Evolutionary conservation across 2,888 invertebrate genomes (phyloP).

Genomic region (Hypolimnas misippus): DNA sequence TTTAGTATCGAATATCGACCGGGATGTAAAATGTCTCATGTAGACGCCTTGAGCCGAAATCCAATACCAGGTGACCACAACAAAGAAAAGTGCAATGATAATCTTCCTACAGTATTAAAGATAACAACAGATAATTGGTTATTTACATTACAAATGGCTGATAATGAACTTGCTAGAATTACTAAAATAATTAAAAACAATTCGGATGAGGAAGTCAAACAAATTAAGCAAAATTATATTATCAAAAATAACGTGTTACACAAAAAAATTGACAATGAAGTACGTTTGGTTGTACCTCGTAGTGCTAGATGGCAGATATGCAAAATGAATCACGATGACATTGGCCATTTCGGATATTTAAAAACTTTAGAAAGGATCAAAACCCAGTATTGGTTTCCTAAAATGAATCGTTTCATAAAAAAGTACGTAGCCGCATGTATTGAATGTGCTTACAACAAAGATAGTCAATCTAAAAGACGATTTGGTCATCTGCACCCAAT

Average conservation of each 20-base stretch:
- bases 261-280: conserved; percentile 29
- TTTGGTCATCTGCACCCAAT: conserved; percentile 59
- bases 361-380: conserved; percentile 51
- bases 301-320: conserved; percentile 50
- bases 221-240: too few relatives aligned
- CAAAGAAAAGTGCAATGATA: too few relatives aligned
- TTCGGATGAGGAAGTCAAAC: too few relatives aligned
- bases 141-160: too few relatives aligned
- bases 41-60: too few relatives aligned
- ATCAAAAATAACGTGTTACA: conserved; percentile 37
- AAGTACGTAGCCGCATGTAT: conserved; percentile 61
- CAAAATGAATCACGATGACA: conserved; percentile 55
- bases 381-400: conserved; percentile 61
- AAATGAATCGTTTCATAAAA: conserved; percentile 55
- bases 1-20: too few relatives aligned
- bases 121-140: too few relatives aligned
- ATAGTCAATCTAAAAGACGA: conserved; percentile 39
- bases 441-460: conserved; percentile 55
- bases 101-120: too few relatives aligned
- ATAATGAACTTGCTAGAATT: too few relatives aligned
- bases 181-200: too few relatives aligned
- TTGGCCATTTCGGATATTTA: conserved; percentile 56
- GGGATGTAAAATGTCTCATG: too few relatives aligned
- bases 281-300: conserved; percentile 52
- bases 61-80: too few relatives aligned